Conservation (phyloP, 1,140 invertebrate species). For the Dinoponera quadriceps region DNA sequence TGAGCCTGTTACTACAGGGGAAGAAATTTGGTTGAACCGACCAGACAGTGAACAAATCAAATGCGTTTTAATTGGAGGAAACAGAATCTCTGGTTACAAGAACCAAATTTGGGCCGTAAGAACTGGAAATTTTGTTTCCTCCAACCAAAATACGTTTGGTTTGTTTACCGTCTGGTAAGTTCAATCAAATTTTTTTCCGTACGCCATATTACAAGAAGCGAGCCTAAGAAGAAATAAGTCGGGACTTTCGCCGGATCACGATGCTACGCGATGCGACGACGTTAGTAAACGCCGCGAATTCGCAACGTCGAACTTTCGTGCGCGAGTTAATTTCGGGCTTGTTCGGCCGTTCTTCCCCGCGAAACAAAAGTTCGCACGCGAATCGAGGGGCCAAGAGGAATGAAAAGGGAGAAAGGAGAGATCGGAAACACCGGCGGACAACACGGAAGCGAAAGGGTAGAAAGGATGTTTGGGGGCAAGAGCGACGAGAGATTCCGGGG, state of each 20-base stretch:
- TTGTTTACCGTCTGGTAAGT: too few relatives aligned
- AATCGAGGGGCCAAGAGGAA: background rate
- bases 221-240: too few relatives aligned
- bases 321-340: constrained; percentile 39
- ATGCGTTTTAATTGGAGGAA: too few relatives aligned
- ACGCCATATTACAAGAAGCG: too few relatives aligned
- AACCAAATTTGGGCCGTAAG: too few relatives aligned
- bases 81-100: too few relatives aligned
- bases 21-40: too few relatives aligned
- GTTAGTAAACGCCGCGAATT: background rate
- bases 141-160: too few relatives aligned
- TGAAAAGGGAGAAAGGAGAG: background rate
- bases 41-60: too few relatives aligned
- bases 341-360: constrained; percentile 22
- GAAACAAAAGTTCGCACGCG: constrained; percentile 33
- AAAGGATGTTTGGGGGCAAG: constrained; percentile 46
- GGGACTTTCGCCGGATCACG: background rate
- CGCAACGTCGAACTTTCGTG: constrained; percentile 21
- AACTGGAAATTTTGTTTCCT: too few relatives aligned
- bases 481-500: constrained; percentile 18
- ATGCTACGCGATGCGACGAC: background rate
- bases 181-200: too few relatives aligned
- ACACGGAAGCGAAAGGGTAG: constrained; percentile 21
- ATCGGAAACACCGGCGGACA: constrained; percentile 38
- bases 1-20: too few relatives aligned